Conservation (phyloP, 2,797 vertebrate genomes). For the Tapirus indicus region DNA sequence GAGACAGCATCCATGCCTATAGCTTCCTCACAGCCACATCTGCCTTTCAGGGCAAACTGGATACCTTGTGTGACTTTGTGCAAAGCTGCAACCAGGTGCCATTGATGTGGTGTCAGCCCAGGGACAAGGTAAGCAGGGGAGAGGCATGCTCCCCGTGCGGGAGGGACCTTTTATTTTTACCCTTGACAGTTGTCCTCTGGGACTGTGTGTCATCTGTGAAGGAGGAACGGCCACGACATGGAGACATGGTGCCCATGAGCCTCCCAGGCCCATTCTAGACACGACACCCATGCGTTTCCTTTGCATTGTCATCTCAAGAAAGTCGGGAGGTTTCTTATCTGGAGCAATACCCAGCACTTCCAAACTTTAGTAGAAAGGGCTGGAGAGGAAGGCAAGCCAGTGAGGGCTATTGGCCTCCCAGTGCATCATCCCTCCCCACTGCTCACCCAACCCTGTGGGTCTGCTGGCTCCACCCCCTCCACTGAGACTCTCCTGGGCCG, state of each 20-base stretch:
- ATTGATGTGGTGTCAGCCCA: constrained; percentile 92
- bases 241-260: neutral
- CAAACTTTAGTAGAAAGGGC: neutral
- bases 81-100: constrained; percentile 93
- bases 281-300: neutral
- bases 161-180: neutral
- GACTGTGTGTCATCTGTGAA: neutral
- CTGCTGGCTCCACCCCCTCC: neutral
- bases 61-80: constrained; percentile 92
- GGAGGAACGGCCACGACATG: neutral
- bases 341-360: neutral
- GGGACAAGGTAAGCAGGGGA: constrained; percentile 91
- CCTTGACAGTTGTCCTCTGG: neutral
- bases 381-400: neutral
- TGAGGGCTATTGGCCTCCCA: neutral
- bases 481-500: neutral
- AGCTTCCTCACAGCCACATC: neutral
- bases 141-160: neutral
- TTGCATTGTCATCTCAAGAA: neutral
- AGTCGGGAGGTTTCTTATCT: neutral
- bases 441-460: rapidly evolving
- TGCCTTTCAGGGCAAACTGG: constrained; percentile 92
- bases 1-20: rapidly evolving
- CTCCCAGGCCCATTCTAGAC: neutral
- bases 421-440: neutral